These are phyloP conservation scores for Athalia cordata DNA, from an alignment of 2,888 invertebrate species.

Conservation along the genomic window DNA sequence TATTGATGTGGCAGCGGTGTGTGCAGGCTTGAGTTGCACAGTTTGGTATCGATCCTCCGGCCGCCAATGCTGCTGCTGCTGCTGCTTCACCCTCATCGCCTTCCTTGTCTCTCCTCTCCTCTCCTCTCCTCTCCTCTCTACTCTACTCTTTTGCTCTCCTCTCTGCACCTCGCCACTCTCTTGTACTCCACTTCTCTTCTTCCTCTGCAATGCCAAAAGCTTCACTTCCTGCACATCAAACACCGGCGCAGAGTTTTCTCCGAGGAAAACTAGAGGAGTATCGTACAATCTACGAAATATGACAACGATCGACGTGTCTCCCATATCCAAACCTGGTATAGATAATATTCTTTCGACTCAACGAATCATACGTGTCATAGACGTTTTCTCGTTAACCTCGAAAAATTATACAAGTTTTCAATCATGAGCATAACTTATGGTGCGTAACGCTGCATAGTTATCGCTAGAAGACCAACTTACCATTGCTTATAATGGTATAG, in stretches of 20 bases:
- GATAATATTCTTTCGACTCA: neutral
- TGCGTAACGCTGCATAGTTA: neutral
- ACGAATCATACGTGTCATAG: neutral
- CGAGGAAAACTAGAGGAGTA: neutral
- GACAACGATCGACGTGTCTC: neutral
- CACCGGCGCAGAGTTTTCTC: constrained; percentile 17
- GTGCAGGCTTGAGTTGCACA: constrained; percentile 67
- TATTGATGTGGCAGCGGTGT: constrained; percentile 63
- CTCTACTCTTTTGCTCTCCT: constrained; percentile 46
- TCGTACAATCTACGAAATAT: neutral
- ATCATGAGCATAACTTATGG: constrained; percentile 1
- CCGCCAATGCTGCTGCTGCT: constrained; percentile 39
- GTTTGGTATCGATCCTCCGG: constrained; percentile 66
- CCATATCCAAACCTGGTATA: neutral
- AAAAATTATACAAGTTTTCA: neutral
- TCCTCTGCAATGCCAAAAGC: constrained; percentile 50
- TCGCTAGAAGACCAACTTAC: constrained; percentile 7
- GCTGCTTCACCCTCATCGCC: constrained; percentile 50
- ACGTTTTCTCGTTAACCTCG: neutral
- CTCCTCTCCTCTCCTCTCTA: constrained; percentile 40
- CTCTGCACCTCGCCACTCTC: neutral
- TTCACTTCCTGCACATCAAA: constrained; percentile 43
- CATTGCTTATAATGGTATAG: neutral
- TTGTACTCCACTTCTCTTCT: neutral
- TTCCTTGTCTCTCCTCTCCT: constrained; percentile 32